Evolutionary conservation across 2,797 vertebrate species (phyloP), one percentile per base, ranked within the genome.

Genomic region (Chlorospingus semifuscus): DNA sequence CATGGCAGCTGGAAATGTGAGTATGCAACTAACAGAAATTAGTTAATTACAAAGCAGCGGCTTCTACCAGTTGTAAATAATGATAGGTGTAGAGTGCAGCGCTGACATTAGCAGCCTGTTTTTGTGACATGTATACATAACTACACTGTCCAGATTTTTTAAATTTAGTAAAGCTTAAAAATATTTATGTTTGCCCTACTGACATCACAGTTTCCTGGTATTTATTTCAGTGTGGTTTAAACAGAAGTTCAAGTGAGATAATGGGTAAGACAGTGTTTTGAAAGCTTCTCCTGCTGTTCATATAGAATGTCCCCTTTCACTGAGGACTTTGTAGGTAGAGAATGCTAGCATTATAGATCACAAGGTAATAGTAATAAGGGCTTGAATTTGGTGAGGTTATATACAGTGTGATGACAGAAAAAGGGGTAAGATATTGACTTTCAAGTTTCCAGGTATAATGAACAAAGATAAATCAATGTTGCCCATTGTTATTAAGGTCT

Each of bases 21-120:
- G 49, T 20, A 19, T 64, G 11, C 65, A 77, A 47, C 83, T 71
- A 85, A 23, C 11, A 83, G 88, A 79, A 85, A 90, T 69, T 41
- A 86, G 79, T 88, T 78, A 86, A 86, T 93, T 83, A 84, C 69
- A 74, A 89, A 94, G 68, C 79, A 69, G 47, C 56, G 78, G 47
- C 56, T 90, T 90, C 60, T 81, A 66, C 32, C 42, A 57, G 27
- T 70, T 20, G 30, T 94, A 81, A 85, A 65, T 76, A 86, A 74
- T 50, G 84, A 49, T 63, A 71, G 71, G 23, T 22, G 32, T 41
- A 61, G 61, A 69, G 55, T 53, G 24, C 60, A 89, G 47, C 18
- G 7, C 46, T 89, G 79, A 69, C 20, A 46, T 41, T 59, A 61
- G 26, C 90, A 76, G 82, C 75, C 84, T 89, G 42, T 7, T 72